These are phyloP conservation scores for Amyelois transitella DNA, from an alignment of 1,140 invertebrate species.

Conservation along the genomic window DNA sequence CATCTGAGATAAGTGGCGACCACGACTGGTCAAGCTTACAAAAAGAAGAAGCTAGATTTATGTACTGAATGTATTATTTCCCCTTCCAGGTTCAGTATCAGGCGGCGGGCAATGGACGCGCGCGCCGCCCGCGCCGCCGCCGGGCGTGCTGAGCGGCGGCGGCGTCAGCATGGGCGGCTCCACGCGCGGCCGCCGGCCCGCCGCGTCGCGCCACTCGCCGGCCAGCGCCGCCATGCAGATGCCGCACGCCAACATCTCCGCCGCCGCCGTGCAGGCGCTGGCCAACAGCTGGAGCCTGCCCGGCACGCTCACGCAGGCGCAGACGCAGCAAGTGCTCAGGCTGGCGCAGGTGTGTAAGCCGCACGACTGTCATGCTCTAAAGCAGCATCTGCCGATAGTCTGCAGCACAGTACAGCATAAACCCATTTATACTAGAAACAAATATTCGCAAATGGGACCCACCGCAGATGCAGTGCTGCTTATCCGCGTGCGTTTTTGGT, in stretches of 20 bases:
- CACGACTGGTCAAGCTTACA: too few relatives aligned
- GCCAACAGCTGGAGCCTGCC: conserved; percentile 62
- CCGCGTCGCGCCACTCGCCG: conserved; percentile 38
- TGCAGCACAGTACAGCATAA: too few relatives aligned
- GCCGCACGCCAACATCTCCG: conserved; percentile 49
- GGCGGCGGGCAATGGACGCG: conserved; percentile 67
- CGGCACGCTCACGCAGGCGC: conserved; percentile 51
- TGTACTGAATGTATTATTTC: too few relatives aligned
- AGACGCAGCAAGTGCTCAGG: conserved; percentile 66
- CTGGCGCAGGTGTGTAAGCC: conserved; percentile 71
- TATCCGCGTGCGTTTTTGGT: too few relatives aligned
- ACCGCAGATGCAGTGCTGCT: too few relatives aligned
- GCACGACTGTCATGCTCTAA: too few relatives aligned
- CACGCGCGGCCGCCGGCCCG: conserved; percentile 36
- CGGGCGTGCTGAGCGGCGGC: conserved; percentile 36
- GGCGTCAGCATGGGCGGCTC: conserved; percentile 25
- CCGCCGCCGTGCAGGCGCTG: conserved; percentile 62
- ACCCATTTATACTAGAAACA: too few relatives aligned
- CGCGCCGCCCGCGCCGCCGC: conserved; percentile 63
- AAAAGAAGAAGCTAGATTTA: too few relatives aligned
- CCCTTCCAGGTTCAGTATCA: conserved; percentile 41
- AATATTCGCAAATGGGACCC: too few relatives aligned
- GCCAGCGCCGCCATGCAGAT: conserved; percentile 53
- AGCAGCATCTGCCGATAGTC: too few relatives aligned
- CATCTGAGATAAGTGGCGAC: too few relatives aligned